These are phyloP conservation scores for Popillia japonica DNA, from an alignment of 1,140 invertebrate genomes.

Conservation along the genomic window DNA sequence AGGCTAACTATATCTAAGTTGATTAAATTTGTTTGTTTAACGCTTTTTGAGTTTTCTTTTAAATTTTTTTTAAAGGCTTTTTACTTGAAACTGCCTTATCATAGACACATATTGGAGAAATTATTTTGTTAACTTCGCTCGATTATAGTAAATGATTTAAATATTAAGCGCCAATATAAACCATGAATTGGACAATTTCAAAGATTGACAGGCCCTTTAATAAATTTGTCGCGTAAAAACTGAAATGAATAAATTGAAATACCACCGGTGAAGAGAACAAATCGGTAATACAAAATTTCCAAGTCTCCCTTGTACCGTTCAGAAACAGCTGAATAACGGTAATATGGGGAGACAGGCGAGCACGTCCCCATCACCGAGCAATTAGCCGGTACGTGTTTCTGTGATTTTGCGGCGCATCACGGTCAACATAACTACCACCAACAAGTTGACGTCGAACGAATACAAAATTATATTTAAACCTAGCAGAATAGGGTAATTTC, in stretches of 20 bases:
- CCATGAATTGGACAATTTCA: too few relatives aligned
- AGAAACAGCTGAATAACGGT: slow-evolving; percentile 11
- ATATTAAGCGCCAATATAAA: too few relatives aligned
- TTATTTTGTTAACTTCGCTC: too few relatives aligned
- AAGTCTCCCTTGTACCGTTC: slow-evolving; percentile 1
- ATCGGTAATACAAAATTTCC: slow-evolving; percentile 17
- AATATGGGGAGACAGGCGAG: slow-evolving; percentile 19
- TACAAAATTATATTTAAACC: slow-evolving; percentile 40
- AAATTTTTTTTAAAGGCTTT: too few relatives aligned
- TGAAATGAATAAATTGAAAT: not conserved
- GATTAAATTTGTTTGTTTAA: too few relatives aligned
- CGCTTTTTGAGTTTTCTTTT: too few relatives aligned
- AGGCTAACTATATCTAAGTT: too few relatives aligned
- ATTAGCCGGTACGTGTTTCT: slow-evolving; percentile 38
- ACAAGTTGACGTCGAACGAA: slow-evolving; percentile 37
- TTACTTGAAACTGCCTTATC: too few relatives aligned
- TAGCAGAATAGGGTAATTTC: slow-evolving; percentile 28
- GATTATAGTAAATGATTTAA: too few relatives aligned
- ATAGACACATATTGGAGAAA: too few relatives aligned
- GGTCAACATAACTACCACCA: slow-evolving; percentile 33
- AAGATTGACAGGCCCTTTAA: too few relatives aligned
- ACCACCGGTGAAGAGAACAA: not conserved
- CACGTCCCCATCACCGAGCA: slow-evolving; percentile 38
- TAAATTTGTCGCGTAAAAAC: not conserved
- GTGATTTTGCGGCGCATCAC: slow-evolving; percentile 34